Conservation (phyloP, 1,140 invertebrate genomes). For the Metopolophium dirhodum region DNA sequence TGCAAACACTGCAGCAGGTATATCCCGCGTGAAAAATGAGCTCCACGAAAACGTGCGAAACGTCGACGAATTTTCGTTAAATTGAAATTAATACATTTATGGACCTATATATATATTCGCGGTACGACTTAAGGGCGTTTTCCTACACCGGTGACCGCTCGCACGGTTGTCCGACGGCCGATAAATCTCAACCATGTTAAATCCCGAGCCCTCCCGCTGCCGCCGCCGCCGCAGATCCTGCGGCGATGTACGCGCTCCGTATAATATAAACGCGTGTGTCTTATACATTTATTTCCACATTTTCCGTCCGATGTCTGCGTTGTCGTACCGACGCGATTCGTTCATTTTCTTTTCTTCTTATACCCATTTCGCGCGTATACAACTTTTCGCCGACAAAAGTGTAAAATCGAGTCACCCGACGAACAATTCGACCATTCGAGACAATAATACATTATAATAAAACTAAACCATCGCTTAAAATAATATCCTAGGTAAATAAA, state of each 20-base stretch:
- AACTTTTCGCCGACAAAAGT: neutral
- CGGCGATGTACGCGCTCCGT: neutral
- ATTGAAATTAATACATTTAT: conserved; percentile 36
- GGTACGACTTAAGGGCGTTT: conserved; percentile 22
- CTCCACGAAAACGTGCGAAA: neutral
- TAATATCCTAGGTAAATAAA: neutral
- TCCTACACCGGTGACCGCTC: neutral
- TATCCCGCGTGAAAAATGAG: neutral
- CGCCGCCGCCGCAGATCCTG: neutral
- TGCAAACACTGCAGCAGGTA: neutral
- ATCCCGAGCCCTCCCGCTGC: neutral
- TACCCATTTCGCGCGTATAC: neutral
- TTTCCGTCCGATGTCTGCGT: neutral
- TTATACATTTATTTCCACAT: neutral
- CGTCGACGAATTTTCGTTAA: conserved; percentile 15
- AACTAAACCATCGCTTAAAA: neutral
- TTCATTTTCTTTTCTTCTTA: neutral
- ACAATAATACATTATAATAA: neutral
- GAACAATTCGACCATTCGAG: neutral
- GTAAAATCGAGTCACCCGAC: neutral
- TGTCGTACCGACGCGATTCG: neutral
- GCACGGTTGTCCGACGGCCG: neutral
- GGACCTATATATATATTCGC: neutral
- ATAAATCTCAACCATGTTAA: conserved; percentile 40
- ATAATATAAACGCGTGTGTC: neutral